Conservation (phyloP, 2,888 invertebrate species). For the Euplagia quadripunctaria region DNA sequence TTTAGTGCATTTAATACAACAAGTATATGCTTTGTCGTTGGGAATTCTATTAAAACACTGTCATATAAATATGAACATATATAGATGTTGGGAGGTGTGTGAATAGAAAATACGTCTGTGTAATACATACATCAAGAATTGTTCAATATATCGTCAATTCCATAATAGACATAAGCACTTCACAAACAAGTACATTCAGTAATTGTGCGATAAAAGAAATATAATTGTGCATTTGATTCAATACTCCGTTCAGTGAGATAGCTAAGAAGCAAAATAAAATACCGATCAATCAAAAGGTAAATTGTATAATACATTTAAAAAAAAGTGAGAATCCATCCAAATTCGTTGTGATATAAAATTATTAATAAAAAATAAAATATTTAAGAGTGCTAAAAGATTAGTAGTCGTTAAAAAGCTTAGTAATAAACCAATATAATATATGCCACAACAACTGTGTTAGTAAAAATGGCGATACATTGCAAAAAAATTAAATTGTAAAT, state of each 20-base stretch:
- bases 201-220: conserved; percentile 61
- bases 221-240: conserved; percentile 66
- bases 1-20: conserved; percentile 2
- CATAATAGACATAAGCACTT: conserved; percentile 30
- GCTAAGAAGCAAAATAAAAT: conserved; percentile 59
- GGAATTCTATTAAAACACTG: conserved; percentile 5
- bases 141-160: conserved; percentile 38
- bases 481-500: conserved; percentile 34
- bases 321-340: conserved; percentile 52
- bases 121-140: conserved; percentile 17
- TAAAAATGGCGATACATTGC: conserved; percentile 38
- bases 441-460: conserved; percentile 52
- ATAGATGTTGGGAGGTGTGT: conserved; percentile 13
- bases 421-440: conserved; percentile 39
- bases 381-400: conserved; percentile 55
- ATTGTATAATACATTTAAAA: conserved; percentile 48
- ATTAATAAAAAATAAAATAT: conserved; percentile 50
- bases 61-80: not conserved
- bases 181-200: conserved; percentile 22
- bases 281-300: conserved; percentile 43
- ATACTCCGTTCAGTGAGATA: conserved; percentile 54
- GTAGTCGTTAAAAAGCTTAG: conserved; percentile 54
- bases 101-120: conserved; percentile 10
- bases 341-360: conserved; percentile 51
- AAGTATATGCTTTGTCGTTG: not conserved